Evolutionary conservation across 2,797 vertebrate species (phyloP), one percentile per base, ranked within the genome.

Genomic region (Bradypodion pumilum): DNA sequence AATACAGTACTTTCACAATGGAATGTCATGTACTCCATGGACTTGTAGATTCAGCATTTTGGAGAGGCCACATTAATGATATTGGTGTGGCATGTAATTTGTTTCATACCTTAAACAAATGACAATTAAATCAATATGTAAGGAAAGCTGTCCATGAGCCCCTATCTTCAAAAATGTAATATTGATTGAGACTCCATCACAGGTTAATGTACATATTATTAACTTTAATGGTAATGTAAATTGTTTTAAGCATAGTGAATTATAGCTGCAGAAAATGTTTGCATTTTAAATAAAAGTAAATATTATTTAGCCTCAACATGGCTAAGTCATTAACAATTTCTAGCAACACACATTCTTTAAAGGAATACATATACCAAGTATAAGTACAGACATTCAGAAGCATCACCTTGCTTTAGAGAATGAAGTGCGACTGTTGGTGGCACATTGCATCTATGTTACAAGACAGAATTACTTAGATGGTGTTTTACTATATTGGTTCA

Each of bases 71-170:
- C 91, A 95, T 95, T 96, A 97, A 97, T 94, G 94, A 94, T 97
- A 96, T 95, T 95, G 96, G 95, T 93, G 93, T 94, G 93, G 93
- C 94, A 96, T 95, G 95, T 95, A 95, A 96, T 96, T 95, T 96
- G 91, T 94, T 95, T 96, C 95, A 96, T 95, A 96, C 92, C 95
- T 95, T 97, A 96, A 96, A 97, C 97, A 97, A 98, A 98, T 97
- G 97, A 97, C 97, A 97, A 94, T 83, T 89, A 96, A 97, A 98
- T 98, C 97, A 97, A 97, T 98, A 96, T 92, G 90, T 95, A 96
- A 95, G 95, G 92, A 96, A 96, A 96, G 95, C 94, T 95, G 94
- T 96, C 95, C 94, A 94, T 93, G 94, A 96, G 96, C 96, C 95
- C 96, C 94, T 96, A 96, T 93, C 95, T 95, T 95, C 94, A 95